Evolutionary conservation across 2,888 invertebrate species (phyloP).

Genomic region (Euphydryas editha): DNA sequence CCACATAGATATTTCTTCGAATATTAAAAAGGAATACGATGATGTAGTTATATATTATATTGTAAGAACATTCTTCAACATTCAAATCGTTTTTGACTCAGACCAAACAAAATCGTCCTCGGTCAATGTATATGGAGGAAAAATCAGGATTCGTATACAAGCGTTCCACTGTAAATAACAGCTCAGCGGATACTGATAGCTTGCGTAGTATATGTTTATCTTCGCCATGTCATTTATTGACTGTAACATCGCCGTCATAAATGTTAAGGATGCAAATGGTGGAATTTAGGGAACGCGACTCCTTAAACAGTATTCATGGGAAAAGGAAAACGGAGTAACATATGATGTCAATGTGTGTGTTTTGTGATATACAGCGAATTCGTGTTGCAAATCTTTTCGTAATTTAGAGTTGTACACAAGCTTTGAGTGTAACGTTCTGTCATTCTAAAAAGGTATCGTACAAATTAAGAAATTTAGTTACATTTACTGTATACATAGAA

Average conservation of each 20-base stretch:
- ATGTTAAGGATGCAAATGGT: conserved; percentile 12
- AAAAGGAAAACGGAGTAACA: too few species aligned
- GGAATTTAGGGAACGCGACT: background rate
- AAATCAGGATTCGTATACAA: conserved; percentile 37
- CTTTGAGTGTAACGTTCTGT: too few species aligned
- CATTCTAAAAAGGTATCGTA: too few species aligned
- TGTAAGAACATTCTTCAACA: too few species aligned
- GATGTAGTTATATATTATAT: too few species aligned
- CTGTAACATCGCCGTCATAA: conserved; percentile 17
- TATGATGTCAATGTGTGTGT: background rate
- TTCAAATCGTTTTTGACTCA: conserved; percentile 14
- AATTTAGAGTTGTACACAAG: too few species aligned
- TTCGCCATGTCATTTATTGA: conserved; percentile 23
- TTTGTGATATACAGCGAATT: background rate
- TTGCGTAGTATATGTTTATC: conserved; percentile 18
- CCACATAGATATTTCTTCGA: too few species aligned
- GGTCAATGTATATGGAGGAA: conserved; percentile 43
- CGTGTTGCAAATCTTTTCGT: background rate
- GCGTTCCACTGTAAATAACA: conserved; percentile 39
- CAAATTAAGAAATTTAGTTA: too few species aligned
- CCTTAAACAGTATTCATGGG: background rate
- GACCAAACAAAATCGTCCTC: conserved; percentile 26
- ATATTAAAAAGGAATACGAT: too few species aligned
- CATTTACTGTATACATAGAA: too few species aligned
- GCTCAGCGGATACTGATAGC: conserved; percentile 33